phyloP scores from a whole-genome alignment of 1,140 invertebrate species.

The Drosophila neocordata region DNA sequence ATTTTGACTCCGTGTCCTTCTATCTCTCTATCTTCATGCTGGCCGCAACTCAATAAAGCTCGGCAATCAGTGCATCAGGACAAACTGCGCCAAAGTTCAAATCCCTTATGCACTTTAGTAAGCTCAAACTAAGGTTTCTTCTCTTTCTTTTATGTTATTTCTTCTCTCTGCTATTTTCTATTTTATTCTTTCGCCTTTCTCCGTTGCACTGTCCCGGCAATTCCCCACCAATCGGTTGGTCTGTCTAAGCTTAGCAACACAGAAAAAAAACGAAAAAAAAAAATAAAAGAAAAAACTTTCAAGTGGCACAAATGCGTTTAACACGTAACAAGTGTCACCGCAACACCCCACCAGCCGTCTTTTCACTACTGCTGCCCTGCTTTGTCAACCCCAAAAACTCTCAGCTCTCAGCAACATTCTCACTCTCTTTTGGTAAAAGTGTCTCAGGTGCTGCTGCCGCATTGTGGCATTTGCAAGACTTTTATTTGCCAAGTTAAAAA shows the following conservation, averaged over 20 bases:
- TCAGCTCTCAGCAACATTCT: not conserved
- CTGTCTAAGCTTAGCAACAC: constrained; percentile 6
- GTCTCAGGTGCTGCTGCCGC: constrained; percentile 60
- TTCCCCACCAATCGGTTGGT: not conserved
- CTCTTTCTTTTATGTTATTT: constrained; percentile 17
- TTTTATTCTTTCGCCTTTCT: too few relatives aligned
- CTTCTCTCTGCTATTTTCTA: too few relatives aligned
- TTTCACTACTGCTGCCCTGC: not conserved
- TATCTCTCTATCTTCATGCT: constrained; percentile 6
- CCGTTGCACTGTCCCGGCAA: not conserved
- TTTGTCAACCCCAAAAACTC: not conserved
- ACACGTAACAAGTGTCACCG: constrained; percentile 59
- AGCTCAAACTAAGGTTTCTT: constrained; percentile 49
- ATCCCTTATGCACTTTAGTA: constrained; percentile 66
- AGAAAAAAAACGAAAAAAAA: not conserved
- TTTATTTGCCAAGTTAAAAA: constrained; percentile 50
- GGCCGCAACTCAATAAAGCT: constrained; percentile 60
- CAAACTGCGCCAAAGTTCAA: constrained; percentile 61
- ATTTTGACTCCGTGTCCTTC: not conserved
- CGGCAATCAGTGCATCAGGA: constrained; percentile 58
- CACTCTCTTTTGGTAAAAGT: constrained; percentile 32
- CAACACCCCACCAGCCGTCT: constrained; percentile 5
- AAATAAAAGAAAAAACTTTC: constrained; percentile 38
- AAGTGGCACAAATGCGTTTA: constrained; percentile 72
- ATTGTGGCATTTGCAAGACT: constrained; percentile 60